Conservation (phyloP, 2,797 vertebrate genomes). For the Scarus forsteni region DNA sequence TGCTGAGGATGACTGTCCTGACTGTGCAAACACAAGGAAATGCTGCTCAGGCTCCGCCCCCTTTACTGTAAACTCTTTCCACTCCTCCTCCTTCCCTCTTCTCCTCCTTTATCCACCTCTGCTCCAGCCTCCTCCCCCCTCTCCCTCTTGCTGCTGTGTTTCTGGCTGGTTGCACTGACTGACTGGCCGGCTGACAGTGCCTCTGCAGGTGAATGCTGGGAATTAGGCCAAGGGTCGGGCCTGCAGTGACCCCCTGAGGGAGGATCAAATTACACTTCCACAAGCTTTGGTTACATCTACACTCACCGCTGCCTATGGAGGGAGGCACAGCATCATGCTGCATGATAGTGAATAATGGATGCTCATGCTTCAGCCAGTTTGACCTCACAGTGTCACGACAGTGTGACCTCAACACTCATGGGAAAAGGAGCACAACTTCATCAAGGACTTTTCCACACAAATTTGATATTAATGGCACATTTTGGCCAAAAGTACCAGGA, state of each 20-base stretch:
- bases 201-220: slow-evolving; percentile 80
- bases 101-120: slow-evolving; percentile 49
- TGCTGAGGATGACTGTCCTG: slow-evolving; percentile 55
- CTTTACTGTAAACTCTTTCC: slow-evolving; percentile 30
- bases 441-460: too few species aligned
- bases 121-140: slow-evolving; percentile 11
- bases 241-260: slow-evolving; percentile 58
- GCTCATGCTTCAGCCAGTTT: not conserved
- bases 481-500: too few species aligned
- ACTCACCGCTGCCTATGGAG: slow-evolving; percentile 7
- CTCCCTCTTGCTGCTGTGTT: slow-evolving; percentile 29
- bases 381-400: too few species aligned
- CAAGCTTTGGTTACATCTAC: slow-evolving; percentile 52
- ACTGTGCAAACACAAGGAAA: slow-evolving; percentile 62
- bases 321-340: slow-evolving; percentile 12
- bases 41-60: slow-evolving; percentile 64
- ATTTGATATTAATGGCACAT: too few species aligned
- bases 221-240: slow-evolving; percentile 74
- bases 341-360: slow-evolving; percentile 25
- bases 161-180: slow-evolving; percentile 11
- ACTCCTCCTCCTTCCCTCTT: slow-evolving; percentile 47
- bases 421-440: too few species aligned
- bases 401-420: too few species aligned
- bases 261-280: slow-evolving; percentile 57
- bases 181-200: slow-evolving; percentile 54